Conservation (phyloP, 2,113 vertebrate genomes). For the Pachycephala philippinensis region DNA sequence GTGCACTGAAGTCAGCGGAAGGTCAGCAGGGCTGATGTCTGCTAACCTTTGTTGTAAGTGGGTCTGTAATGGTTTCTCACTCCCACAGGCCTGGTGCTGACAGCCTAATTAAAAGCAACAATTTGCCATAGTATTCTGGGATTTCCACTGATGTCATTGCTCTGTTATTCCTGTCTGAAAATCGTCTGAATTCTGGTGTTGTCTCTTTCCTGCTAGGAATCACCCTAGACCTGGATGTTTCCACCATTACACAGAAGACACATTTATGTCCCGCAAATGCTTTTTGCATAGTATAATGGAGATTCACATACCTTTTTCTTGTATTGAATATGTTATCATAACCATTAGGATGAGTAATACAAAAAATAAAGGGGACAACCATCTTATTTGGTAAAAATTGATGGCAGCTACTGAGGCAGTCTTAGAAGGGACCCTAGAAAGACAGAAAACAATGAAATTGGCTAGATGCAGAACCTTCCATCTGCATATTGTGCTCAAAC, state of each 20-base stretch:
- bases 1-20: neutral
- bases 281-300: neutral
- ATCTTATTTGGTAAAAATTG: neutral
- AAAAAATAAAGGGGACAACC: neutral
- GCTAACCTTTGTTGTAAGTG: neutral
- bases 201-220: neutral
- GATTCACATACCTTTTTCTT: neutral
- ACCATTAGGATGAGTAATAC: neutral
- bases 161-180: neutral
- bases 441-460: neutral
- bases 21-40: neutral
- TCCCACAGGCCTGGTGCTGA: neutral
- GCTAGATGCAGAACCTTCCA: neutral
- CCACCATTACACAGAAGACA: neutral
- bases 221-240: neutral
- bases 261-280: neutral
- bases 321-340: neutral
- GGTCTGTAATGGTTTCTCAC: neutral
- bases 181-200: neutral
- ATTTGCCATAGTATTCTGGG: neutral
- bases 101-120: neutral
- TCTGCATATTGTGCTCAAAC: neutral
- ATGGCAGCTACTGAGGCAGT: neutral
- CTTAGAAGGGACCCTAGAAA: neutral
- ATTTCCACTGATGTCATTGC: neutral